These are phyloP conservation scores for Labeo rohita DNA, from an alignment of 2,113 vertebrate species.

Conservation along the genomic window DNA sequence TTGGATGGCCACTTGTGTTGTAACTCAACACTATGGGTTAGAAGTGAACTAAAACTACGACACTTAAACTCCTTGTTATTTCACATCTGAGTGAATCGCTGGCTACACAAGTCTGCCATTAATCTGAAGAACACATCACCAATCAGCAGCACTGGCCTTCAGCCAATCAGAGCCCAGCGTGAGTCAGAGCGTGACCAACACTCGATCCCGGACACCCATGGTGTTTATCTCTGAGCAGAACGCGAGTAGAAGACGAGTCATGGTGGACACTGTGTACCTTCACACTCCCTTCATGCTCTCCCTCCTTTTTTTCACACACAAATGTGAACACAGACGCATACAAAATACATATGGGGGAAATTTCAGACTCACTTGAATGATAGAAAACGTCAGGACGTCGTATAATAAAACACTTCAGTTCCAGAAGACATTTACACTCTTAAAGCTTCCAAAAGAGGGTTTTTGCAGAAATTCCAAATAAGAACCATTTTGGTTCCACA, in stretches of 20 bases:
- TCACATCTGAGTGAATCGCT: background rate
- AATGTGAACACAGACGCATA: background rate
- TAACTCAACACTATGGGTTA: background rate
- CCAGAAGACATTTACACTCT: background rate
- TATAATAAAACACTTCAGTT: background rate
- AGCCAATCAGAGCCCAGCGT: slow-evolving; percentile 34
- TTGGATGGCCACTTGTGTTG: background rate
- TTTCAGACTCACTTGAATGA: background rate
- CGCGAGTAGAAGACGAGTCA: background rate
- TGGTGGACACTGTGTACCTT: background rate
- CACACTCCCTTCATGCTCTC: background rate
- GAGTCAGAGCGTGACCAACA: slow-evolving; percentile 31
- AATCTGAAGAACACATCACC: slow-evolving; percentile 32
- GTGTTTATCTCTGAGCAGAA: slow-evolving; percentile 25
- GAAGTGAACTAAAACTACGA: background rate
- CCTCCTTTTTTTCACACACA: slow-evolving; percentile 4
- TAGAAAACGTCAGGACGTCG: background rate
- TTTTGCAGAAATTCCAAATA: background rate
- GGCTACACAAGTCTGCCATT: background rate
- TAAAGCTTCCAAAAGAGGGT: background rate
- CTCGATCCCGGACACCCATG: slow-evolving; percentile 26
- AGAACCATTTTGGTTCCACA: background rate
- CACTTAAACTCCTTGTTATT: background rate
- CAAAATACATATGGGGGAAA: background rate
- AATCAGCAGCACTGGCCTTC: slow-evolving; percentile 27